These are phyloP conservation scores for Amphiura filiformis DNA, from an alignment of 35 echinoderm and acorn worm genomes.

Conservation along the genomic window DNA sequence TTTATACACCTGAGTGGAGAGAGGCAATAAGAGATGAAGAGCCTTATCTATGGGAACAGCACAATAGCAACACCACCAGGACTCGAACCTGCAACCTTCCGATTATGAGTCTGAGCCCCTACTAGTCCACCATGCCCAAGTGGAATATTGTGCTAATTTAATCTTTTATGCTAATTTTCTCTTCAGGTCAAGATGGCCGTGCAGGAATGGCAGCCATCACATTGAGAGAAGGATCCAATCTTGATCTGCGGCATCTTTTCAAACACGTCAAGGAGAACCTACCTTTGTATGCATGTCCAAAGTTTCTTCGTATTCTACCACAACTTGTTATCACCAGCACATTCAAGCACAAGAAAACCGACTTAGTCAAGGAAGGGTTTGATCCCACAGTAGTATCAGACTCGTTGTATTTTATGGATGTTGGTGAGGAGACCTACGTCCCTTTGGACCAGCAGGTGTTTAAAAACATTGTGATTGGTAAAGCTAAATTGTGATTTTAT, in stretches of 20 bases:
- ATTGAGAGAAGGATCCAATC: conserved; percentile 11
- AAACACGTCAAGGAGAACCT: conserved; percentile 52
- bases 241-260: conserved; percentile 38
- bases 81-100: no score
- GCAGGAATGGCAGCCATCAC: conserved; percentile 72
- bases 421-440: conserved; percentile 42
- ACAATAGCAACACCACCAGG: no score
- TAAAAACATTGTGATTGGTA: background rate
- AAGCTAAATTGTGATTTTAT: background rate
- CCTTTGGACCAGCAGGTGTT: conserved; percentile 1
- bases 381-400: conserved; percentile 41
- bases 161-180: no score
- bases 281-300: conserved; percentile 84
- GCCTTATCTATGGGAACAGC: no score
- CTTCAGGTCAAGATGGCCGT: no score
- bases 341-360: conserved; percentile 66
- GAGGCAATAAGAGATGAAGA: no score
- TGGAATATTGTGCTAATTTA: no score
- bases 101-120: no score
- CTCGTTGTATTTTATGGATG: no score
- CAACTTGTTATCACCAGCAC: conserved; percentile 62
- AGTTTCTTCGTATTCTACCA: conserved; percentile 59
- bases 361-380: conserved; percentile 71
- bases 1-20: no score
- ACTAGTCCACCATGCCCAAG: no score